Conservation (phyloP, 2,113 vertebrate species). For the Anolis sagrei region DNA sequence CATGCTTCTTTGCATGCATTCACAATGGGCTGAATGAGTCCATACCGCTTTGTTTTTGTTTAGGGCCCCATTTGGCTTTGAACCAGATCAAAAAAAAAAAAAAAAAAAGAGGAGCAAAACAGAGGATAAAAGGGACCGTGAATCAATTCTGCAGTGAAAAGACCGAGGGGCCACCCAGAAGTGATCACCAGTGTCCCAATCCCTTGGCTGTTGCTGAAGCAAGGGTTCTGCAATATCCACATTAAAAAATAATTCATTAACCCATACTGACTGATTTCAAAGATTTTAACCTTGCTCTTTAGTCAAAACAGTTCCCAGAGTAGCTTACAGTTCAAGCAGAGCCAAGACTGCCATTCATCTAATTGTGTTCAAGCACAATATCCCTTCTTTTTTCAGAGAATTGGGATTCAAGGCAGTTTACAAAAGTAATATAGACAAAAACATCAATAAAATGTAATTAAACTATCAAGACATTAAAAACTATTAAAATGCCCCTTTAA, state of each 20-base stretch:
- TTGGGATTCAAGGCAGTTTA: no score
- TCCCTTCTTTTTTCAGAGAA: no score
- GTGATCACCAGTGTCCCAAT: not conserved
- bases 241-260: not conserved
- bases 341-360: not conserved
- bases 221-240: constrained; percentile 17
- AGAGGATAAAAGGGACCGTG: constrained; percentile 8
- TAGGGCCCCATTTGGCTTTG: not conserved
- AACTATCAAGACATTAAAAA: no score
- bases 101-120: constrained; percentile 27
- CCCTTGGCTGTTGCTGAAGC: not conserved
- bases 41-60: constrained; percentile 21
- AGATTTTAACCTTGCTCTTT: not conserved
- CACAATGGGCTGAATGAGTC: not conserved
- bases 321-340: not conserved
- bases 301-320: not conserved
- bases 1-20: not conserved
- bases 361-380: no score
- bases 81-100: not conserved
- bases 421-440: no score
- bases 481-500: no score
- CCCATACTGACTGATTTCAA: not conserved
- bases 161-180: constrained; percentile 13
- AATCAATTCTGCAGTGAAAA: not conserved
- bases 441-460: no score